phyloP scores from a whole-genome alignment of 2,888 invertebrate species.

The Pteria penguin region DNA sequence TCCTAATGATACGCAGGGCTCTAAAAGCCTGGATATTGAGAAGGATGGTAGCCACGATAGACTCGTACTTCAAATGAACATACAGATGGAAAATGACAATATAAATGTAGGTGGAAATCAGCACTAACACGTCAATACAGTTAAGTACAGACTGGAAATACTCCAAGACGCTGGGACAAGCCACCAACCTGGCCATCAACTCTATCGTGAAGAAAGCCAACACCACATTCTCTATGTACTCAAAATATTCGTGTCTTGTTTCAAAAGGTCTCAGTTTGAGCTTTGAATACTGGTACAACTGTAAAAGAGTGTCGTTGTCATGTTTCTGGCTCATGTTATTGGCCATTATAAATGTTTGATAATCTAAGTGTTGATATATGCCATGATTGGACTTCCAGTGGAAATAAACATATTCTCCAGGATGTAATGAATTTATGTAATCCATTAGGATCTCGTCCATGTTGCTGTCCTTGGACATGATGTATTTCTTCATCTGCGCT shows the following conservation, averaged over 20 bases:
- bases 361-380: no score
- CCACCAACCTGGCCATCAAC: conserved; percentile 9
- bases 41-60: conserved; percentile 39
- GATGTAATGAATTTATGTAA: not conserved
- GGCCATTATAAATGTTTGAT: no score
- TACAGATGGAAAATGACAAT: not conserved
- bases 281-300: not conserved
- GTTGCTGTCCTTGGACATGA: not conserved
- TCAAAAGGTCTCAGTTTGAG: no score
- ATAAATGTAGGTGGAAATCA: conserved; percentile 1
- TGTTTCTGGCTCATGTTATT: not conserved
- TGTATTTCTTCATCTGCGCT: not conserved
- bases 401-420: not conserved
- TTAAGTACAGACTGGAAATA: conserved; percentile 25
- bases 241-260: not conserved
- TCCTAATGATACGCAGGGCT: conserved; percentile 45
- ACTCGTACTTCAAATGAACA: conserved; percentile 25
- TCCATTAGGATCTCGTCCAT: not conserved
- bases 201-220: conserved; percentile 32
- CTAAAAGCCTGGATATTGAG: conserved; percentile 49
- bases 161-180: conserved; percentile 15
- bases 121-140: conserved; percentile 5
- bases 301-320: not conserved
- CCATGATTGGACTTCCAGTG: not conserved
- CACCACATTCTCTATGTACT: conserved; percentile 3